These are phyloP conservation scores for Chloroceryle inda DNA, from an alignment of 2,797 vertebrate genomes.

Conservation along the genomic window DNA sequence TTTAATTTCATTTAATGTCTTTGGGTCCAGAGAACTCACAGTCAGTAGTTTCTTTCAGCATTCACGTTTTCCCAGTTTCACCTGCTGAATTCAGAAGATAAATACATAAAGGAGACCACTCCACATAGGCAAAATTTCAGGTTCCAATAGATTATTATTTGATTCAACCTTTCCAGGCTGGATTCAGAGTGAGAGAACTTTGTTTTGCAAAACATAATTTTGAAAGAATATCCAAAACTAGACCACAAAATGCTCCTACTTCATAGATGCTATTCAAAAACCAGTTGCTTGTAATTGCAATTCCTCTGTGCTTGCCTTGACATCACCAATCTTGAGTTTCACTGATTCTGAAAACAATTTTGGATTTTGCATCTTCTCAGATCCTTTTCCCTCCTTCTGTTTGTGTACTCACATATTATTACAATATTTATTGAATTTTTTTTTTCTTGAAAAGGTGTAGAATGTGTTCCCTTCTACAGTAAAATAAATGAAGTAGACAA, in stretches of 20 bases:
- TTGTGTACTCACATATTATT: not conserved
- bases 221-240: not conserved
- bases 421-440: not conserved
- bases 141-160: not conserved
- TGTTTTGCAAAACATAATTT: not conserved
- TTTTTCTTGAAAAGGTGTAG: not conserved
- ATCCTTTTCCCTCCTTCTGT: not conserved
- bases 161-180: not conserved
- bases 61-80: not conserved
- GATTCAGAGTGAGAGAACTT: not conserved
- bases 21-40: not conserved
- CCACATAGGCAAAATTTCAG: not conserved
- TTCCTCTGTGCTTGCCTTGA: not conserved
- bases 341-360: not conserved
- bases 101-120: accelerated
- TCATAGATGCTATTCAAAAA: not conserved
- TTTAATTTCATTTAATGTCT: constrained; percentile 1
- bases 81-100: not conserved
- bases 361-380: not conserved
- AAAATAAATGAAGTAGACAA: constrained; percentile 20
- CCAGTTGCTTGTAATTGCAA: not conserved
- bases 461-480: not conserved
- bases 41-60: not conserved
- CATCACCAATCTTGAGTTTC: not conserved
- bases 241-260: accelerated